These are phyloP conservation scores for Acrossocheilus fasciatus DNA, from an alignment of 2,797 vertebrate genomes.

Conservation along the genomic window DNA sequence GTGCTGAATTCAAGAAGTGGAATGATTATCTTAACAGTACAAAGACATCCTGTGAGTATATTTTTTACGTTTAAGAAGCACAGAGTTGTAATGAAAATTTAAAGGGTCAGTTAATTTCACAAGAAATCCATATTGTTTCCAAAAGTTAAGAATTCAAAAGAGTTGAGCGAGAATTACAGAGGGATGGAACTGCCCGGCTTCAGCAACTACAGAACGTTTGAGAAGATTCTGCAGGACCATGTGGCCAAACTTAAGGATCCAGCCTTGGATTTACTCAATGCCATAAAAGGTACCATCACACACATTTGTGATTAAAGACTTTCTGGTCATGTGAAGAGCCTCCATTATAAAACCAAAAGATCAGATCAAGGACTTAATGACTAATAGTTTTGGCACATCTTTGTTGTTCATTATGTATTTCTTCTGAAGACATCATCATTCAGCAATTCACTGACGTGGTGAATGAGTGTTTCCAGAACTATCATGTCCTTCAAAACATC, in stretches of 20 bases:
- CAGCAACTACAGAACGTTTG: slow-evolving; percentile 62
- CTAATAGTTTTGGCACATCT: background rate
- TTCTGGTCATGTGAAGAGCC: background rate
- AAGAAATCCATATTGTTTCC: slow-evolving; percentile 1
- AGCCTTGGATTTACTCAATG: slow-evolving; percentile 62
- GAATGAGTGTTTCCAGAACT: slow-evolving; percentile 43
- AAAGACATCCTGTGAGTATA: slow-evolving; percentile 52
- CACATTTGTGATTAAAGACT: background rate
- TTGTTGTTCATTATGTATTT: too few species aligned
- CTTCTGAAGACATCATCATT: slow-evolving; percentile 46
- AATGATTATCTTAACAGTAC: slow-evolving; percentile 47
- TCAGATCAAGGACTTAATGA: too few species aligned
- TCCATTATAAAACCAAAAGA: too few species aligned
- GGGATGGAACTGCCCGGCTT: slow-evolving; percentile 78
- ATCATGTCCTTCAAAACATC: slow-evolving; percentile 51
- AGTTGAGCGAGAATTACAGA: slow-evolving; percentile 70
- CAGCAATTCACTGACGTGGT: slow-evolving; percentile 46
- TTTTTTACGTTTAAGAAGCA: background rate
- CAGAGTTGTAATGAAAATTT: background rate
- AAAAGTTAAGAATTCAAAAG: slow-evolving; percentile 60
- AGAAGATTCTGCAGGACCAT: slow-evolving; percentile 71
- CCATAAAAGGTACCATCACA: slow-evolving; percentile 61
- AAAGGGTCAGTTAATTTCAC: background rate
- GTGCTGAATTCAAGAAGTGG: slow-evolving; percentile 56
- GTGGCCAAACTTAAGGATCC: slow-evolving; percentile 69